These are phyloP conservation scores for Heliconius cydno DNA, from an alignment of 2,888 invertebrate species.

Conservation along the genomic window DNA sequence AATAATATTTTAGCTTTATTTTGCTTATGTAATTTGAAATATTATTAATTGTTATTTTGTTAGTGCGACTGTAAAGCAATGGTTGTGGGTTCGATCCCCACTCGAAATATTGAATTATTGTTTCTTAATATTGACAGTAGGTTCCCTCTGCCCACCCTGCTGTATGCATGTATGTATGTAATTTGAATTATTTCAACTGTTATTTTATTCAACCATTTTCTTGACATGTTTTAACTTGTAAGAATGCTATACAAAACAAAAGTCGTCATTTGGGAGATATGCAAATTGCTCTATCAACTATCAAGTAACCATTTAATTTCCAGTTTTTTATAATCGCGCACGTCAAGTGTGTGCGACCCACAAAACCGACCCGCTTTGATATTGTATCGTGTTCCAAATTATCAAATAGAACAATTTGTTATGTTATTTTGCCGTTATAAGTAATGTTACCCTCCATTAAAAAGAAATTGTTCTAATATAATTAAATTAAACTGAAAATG, in stretches of 20 bases:
- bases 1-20: neutral
- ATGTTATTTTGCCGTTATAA: neutral
- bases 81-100: no score
- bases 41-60: neutral
- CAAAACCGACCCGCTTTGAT: constrained; percentile 70
- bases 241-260: constrained; percentile 1
- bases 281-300: constrained; percentile 37
- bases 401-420: constrained; percentile 24
- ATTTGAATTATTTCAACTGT: neutral
- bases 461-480: no score
- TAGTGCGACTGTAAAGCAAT: neutral
- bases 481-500: no score
- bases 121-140: no score
- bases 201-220: neutral
- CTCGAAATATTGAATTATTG: no score
- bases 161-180: no score
- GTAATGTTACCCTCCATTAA: neutral
- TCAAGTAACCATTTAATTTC: constrained; percentile 23
- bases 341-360: constrained; percentile 58
- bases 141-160: no score
- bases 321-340: constrained; percentile 43
- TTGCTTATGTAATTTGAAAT: neutral
- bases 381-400: constrained; percentile 55
- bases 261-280: constrained; percentile 13
- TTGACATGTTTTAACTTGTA: neutral